Evolutionary conservation across 2,888 invertebrate species (phyloP).

Genomic region (Lasioglossum oenotherae): DNA sequence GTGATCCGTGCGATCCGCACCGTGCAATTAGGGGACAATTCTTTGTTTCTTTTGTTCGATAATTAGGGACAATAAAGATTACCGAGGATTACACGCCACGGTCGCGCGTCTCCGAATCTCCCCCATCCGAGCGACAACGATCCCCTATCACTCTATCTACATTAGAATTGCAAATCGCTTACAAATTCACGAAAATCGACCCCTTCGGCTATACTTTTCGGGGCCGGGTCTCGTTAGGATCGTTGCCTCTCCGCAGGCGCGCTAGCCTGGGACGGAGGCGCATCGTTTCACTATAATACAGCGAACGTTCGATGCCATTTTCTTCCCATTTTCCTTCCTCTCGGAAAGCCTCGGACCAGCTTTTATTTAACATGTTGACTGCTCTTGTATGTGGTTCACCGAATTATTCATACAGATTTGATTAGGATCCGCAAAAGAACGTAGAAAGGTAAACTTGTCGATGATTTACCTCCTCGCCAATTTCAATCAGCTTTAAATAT

Average conservation of each 20-base stretch:
- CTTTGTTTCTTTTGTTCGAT: slow-evolving; percentile 14
- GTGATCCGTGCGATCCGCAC: background rate
- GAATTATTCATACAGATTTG: background rate
- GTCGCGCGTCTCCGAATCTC: background rate
- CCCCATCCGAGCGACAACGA: background rate
- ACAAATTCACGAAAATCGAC: slow-evolving; percentile 6
- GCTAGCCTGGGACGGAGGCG: background rate
- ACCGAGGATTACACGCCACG: background rate
- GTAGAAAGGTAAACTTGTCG: too few species aligned
- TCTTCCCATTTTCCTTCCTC: background rate
- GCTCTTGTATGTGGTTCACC: background rate
- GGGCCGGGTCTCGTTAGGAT: background rate
- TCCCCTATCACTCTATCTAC: background rate
- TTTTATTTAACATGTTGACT: too few species aligned
- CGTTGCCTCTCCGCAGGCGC: background rate
- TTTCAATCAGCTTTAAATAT: too few species aligned
- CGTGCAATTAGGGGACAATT: background rate
- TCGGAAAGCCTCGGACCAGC: background rate
- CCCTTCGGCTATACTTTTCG: slow-evolving; percentile 1
- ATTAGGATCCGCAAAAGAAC: too few species aligned
- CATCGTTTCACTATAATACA: background rate
- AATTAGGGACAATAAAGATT: slow-evolving; percentile 8
- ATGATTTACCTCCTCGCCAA: too few species aligned
- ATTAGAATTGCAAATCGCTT: slow-evolving; percentile 2
- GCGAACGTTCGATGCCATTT: background rate